A percentile compares a stretch with the other conserved stretches of the same genome.
Conservation (phyloP, 2,113 vertebrate genomes). For the Neomonachus schauinslandi region DNA sequence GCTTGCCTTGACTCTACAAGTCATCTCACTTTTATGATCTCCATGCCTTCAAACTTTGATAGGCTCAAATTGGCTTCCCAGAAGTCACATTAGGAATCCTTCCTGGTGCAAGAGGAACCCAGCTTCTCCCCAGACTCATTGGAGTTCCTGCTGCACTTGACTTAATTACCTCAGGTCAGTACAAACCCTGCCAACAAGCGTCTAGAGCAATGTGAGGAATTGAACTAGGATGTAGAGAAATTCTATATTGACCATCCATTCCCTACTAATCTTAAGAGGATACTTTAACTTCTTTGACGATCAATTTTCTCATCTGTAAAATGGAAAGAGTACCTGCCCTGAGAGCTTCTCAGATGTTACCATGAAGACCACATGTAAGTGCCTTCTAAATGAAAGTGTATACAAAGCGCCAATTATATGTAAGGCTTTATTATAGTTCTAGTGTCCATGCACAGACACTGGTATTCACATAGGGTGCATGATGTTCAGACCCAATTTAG, state of each 20-base stretch:
- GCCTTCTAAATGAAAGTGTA: not conserved
- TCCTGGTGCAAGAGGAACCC: constrained; percentile 93
- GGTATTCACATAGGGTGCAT: not conserved
- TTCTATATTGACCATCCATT: not conserved
- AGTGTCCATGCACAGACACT: not conserved
- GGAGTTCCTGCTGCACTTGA: constrained; percentile 93
- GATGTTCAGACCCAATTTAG: not conserved
- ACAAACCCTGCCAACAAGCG: not conserved
- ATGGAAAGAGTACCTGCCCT: not conserved
- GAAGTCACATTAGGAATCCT: constrained; percentile 94
- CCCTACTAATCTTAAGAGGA: not conserved
- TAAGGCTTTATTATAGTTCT: not conserved
- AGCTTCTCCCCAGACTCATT: constrained; percentile 93
- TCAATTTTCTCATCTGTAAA: not conserved
- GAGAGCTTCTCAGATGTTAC: not conserved
- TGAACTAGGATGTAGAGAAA: not conserved
- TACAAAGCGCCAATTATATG: not conserved
- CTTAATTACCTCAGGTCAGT: constrained; percentile 93
- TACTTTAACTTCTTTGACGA: constrained; percentile 13
- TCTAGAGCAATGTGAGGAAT: not conserved
- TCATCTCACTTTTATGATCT: not conserved
- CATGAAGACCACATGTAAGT: not conserved
- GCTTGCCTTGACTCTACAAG: not conserved
- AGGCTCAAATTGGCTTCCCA: constrained; percentile 93
- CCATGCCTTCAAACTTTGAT: constrained; percentile 49